Evolutionary conservation across 2,888 invertebrate species (phyloP), one percentile per base, ranked within the genome.

Genomic region (Agrilus biguttatus): DNA sequence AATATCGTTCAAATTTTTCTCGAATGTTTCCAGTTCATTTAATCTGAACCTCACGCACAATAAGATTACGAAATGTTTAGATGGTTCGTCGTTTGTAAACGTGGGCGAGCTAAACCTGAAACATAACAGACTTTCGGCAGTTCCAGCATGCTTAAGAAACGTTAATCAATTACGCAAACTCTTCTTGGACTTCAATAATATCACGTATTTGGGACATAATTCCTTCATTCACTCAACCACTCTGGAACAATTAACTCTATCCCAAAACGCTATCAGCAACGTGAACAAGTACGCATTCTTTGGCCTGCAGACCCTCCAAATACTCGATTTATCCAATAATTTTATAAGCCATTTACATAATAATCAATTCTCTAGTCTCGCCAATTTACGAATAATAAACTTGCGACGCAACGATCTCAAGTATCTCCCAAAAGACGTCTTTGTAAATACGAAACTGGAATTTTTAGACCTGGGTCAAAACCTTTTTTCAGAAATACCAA

Each of bases 381-480:
- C 78, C 51, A 81, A 78, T 53, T 66, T 89, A 44, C 71, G 86
- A 45, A 77, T 84, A 48, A 63, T 90, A 35, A 78, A 83, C 62
- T 63, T 90, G 46, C 75, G 78, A 49, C 73, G 75, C 46, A 89
- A 89, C 61, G 75, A 75, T 49, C 64, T 90, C 49, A 75, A 78
- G 54, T 75, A 84, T 10, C 65, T 89, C 35, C 82, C 86, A 0
- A 74, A 83, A 44, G 86, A 86, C 51, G 77, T 84, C 6, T 86
- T 88, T 60, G 78, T 80, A 60, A 83, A 83, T 49, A 87, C 87
- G 0, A 75, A 80, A 14, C 67, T 89, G 41, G 88, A 88, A 60
- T 81, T 82, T 61, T 67, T 91, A 40, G 85, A 89, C 60, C 71
- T 91, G 49, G 80, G 84, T 50, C 73, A 74, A 51, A 89, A 90